Evolutionary conservation across 2,888 invertebrate genomes (phyloP), one percentile per base, ranked within the genome.

Genomic region (Apotomis turbidana): DNA sequence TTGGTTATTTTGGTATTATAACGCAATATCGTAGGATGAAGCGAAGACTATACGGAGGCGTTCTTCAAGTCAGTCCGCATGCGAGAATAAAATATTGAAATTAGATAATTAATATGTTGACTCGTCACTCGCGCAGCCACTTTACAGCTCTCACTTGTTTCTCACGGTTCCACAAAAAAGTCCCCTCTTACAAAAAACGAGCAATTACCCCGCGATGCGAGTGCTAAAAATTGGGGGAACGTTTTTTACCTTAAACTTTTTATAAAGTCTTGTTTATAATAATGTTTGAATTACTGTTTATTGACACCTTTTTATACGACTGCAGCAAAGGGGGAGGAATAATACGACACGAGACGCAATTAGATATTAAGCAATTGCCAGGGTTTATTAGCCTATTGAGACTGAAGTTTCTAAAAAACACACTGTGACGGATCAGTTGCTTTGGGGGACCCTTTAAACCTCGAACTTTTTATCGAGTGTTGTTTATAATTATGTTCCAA

Each of bases 151-250:
- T 79, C 79, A 82, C 78, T 82, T 85, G 82, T 81, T 80, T 74
- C 81, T 79, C 78, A 78, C 63, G 66, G 61, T 68, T 72, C 70
- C 71, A 84, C 83, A 88, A 89, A 86, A 87, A 79, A 74, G 74
- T 78, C 86, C 83, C 83, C 78, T 76, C 66, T 79, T 76, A 74
- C 81, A 85, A 83, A 85, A 81, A 78, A 76, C 75, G 73, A 75
- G 78, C 80, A 82, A 85, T 85, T 83, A 79, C 76, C 78, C 76
- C 69, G 75, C 13, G 79, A 74, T 68, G 75, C 13, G 79, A 74
- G 76, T 74, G 77, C 81, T 82, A 84, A 85, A 87, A 86, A 86
- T 77, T 70, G 70, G 73, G 78, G 85, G 86, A 82, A 81, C 77
- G 71, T 70, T 83, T 83, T 87, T 87, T 87, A 76, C 73, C 57